Evolutionary conservation across 2,113 vertebrate genomes (phyloP).

Genomic region (Strix aluco): DNA sequence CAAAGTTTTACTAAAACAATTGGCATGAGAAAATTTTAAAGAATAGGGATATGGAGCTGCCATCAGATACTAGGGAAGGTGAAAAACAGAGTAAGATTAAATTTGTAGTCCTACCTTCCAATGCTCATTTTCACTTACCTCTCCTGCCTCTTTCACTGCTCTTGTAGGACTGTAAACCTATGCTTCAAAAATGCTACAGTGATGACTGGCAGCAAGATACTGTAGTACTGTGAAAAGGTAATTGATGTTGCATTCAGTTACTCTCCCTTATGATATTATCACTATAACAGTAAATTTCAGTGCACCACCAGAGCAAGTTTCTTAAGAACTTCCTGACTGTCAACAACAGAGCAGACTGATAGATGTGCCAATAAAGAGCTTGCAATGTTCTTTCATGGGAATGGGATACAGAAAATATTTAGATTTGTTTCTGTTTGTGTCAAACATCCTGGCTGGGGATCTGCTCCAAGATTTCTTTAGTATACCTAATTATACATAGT

Average conservation of each 20-base stretch:
- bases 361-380: not conserved
- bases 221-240: not conserved
- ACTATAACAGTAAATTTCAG: not conserved
- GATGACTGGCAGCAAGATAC: not conserved
- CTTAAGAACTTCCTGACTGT: not conserved
- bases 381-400: not conserved
- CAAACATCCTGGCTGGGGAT: not conserved
- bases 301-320: not conserved
- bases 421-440: not conserved
- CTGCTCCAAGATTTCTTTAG: not conserved
- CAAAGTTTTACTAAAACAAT: not conserved
- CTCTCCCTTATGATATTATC: not conserved
- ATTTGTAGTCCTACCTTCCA: not conserved
- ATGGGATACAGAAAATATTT: not conserved
- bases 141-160: not conserved
- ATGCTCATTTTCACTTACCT: not conserved
- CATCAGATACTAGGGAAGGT: not conserved
- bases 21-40: not conserved
- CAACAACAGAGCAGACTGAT: not conserved
- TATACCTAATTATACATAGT: not conserved
- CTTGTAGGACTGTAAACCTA: not conserved
- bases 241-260: constrained; percentile 7
- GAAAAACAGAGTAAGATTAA: not conserved
- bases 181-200: not conserved
- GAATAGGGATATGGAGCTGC: not conserved